phyloP scores from a whole-genome alignment of 1,140 invertebrate species.

The Hylyphantes graminicola region DNA sequence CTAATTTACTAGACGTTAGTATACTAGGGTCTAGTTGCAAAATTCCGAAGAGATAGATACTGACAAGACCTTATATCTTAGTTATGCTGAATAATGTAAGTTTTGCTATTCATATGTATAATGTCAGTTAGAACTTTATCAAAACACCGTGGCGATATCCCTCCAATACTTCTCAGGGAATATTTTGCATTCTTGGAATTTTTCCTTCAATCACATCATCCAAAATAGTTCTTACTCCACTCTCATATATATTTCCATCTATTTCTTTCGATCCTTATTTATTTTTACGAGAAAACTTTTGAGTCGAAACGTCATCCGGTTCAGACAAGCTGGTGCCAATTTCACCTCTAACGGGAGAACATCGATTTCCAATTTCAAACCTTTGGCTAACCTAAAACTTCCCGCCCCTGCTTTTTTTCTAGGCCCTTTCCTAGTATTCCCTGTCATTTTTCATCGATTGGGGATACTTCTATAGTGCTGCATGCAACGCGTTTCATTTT shows the following conservation, averaged over 20 bases:
- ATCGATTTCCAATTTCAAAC: conserved; percentile 31
- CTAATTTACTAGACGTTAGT: no score
- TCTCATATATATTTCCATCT: conserved; percentile 32
- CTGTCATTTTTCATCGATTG: conserved; percentile 53
- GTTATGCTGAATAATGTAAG: no score
- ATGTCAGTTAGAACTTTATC: no score
- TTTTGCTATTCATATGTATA: no score
- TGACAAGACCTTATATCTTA: no score
- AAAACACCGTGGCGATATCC: background rate
- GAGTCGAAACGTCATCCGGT: conserved; percentile 48
- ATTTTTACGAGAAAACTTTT: conserved; percentile 41
- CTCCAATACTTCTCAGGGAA: conserved; percentile 11
- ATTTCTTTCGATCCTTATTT: background rate
- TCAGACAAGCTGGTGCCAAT: conserved; percentile 53
- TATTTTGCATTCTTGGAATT: conserved; percentile 13
- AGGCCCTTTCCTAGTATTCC: background rate
- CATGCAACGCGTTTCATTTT: background rate
- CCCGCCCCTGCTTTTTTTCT: background rate
- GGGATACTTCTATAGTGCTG: background rate
- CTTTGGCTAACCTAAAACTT: conserved; percentile 35
- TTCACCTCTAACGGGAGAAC: conserved; percentile 45
- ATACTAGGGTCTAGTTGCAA: no score
- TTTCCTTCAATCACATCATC: background rate
- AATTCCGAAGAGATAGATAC: no score
- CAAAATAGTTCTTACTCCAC: conserved; percentile 6